A percentile compares a stretch with the other conserved stretches of the same genome.
Conservation (phyloP, 2,888 invertebrate species). For the Heteromyza rotundicornis region DNA sequence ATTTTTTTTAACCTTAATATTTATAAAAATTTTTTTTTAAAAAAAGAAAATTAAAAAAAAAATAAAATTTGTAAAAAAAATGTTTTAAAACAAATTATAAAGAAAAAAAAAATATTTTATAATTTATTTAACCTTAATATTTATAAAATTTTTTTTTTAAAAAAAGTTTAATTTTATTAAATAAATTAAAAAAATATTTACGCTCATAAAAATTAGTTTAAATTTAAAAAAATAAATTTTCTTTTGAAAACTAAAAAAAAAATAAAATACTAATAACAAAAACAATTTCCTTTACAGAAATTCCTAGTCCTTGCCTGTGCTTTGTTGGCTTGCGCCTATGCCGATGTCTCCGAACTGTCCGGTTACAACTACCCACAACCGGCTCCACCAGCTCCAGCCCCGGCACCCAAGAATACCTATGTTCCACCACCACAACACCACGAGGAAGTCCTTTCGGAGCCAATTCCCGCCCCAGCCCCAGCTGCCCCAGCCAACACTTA, state of each 20-base stretch:
- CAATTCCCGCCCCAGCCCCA: not conserved
- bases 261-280: not conserved
- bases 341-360: slow-evolving; percentile 43
- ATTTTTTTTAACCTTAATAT: too few relatives aligned
- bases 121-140: too few relatives aligned
- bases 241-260: too few relatives aligned
- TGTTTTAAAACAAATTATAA: too few relatives aligned
- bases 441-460: not conserved
- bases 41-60: too few relatives aligned
- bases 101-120: too few relatives aligned
- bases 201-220: too few relatives aligned
- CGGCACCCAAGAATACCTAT: not conserved
- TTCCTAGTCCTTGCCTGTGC: slow-evolving; percentile 48
- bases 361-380: slow-evolving; percentile 44
- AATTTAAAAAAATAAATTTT: not conserved
- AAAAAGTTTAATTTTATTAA: too few relatives aligned
- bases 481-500: not conserved
- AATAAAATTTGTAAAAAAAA: too few relatives aligned
- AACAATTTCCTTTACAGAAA: slow-evolving; percentile 32
- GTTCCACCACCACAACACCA: not conserved
- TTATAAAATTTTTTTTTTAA: too few relatives aligned
- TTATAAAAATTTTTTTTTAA: too few relatives aligned
- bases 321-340: slow-evolving; percentile 46
- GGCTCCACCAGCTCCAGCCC: slow-evolving; percentile 36
- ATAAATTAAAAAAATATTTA: too few relatives aligned